Evolutionary conservation across 1,140 invertebrate species (phyloP), one percentile per base, ranked within the genome.

Genomic region (Meloidogyne floridensis): DNA sequence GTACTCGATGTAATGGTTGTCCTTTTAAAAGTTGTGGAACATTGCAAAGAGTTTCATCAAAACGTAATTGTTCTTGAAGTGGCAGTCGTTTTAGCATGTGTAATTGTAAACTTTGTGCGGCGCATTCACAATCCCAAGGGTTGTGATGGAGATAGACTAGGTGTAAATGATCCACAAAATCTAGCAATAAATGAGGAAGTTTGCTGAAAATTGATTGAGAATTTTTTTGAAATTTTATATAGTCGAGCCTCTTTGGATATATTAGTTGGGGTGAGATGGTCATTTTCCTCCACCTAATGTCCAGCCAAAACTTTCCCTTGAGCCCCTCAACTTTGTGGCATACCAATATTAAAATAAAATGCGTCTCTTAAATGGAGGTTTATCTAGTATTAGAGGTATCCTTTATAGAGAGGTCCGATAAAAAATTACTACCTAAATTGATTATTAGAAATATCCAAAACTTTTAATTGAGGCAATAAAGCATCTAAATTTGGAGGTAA

Each of bases 91-190:
- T 84, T n/a, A 87, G 72, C 86, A 86, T 87, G 75, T 86, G 82
- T 51, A 87, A 75, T 53, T 88, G 87, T 13, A 88, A 75, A 47
- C 77, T 80, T 74, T 87, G 86, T 8, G 83, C 81, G 10, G 87
- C 89, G 74, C 87, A 88, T 18, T 82, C 74, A 80, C 87, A 88
- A 80, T 88, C 87, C 87, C 88, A 87, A 10, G 87, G 87, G 76
- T 89, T 72, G 43, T 81, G 74, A n/a, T 85, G 72, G 1, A 85
- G 54, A 72, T 76, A 85, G 10, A 85, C 74, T 76, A 81, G 47
- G 9, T 74, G 15, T 11, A 82, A 51, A 47, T 59, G 32, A 51
- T 82, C 54, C 10, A 82, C 54, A 18, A 82, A 82, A 20, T 43
- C 78, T 18, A 75, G 18, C 59, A 82, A 51, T 75, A 71, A 42